Evolutionary conservation across 2,888 invertebrate genomes (phyloP).

Genomic region (Chymomyza amoena): DNA sequence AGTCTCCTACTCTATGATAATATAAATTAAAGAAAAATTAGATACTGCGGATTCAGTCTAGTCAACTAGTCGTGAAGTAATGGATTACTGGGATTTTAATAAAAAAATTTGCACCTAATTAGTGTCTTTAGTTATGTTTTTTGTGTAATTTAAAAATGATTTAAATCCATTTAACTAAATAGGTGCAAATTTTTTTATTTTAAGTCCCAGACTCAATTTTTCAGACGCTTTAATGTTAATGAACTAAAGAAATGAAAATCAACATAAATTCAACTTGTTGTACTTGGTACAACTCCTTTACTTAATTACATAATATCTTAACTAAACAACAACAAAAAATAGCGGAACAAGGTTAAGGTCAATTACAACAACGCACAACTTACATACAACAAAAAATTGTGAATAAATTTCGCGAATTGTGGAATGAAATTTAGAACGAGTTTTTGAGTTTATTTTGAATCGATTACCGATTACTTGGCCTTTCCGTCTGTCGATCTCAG

Average conservation of each 20-base stretch:
- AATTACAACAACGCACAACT: slow-evolving; percentile 48
- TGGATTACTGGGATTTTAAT: no score
- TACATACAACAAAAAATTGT: slow-evolving; percentile 25
- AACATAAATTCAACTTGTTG: not conserved
- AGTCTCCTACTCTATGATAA: no score
- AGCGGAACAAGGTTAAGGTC: slow-evolving; percentile 68
- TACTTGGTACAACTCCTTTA: not conserved
- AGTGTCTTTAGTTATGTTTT: no score
- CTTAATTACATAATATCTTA: slow-evolving; percentile 4
- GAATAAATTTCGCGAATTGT: slow-evolving; percentile 50
- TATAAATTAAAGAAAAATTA: no score
- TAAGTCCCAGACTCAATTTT: not conserved
- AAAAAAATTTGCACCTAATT: no score
- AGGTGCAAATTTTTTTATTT: no score
- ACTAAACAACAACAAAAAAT: slow-evolving; percentile 24
- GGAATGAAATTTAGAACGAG: slow-evolving; percentile 64
- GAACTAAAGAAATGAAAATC: no score
- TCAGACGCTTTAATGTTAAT: not conserved
- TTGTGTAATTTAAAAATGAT: no score
- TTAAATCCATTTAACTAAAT: no score
- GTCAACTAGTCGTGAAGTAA: no score
- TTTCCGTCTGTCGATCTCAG: not conserved
- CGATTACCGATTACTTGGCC: not conserved
- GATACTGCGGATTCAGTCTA: no score
- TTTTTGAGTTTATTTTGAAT: slow-evolving; percentile 27